Conservation (phyloP, 2,113 vertebrate species). For the Struthio camelus region DNA sequence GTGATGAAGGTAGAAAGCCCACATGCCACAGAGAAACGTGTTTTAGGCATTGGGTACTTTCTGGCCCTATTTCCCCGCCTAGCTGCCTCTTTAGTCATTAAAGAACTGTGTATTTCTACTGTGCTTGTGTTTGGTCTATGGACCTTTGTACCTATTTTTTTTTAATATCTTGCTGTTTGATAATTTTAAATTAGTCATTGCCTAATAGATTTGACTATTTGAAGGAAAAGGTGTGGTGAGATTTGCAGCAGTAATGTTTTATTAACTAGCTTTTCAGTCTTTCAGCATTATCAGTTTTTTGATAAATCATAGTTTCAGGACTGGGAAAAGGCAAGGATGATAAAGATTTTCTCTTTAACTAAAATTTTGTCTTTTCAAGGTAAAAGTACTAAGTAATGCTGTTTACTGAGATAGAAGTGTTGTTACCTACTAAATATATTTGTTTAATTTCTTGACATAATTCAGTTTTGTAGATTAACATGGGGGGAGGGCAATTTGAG, state of each 20-base stretch:
- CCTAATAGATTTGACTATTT: not conserved
- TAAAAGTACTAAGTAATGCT: not conserved
- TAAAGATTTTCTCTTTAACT: not conserved
- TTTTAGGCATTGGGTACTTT: not conserved
- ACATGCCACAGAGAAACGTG: not conserved
- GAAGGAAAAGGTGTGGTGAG: conserved; percentile 47
- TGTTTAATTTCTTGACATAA: not conserved
- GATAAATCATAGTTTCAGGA: not conserved
- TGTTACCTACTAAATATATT: not conserved
- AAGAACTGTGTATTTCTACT: not conserved
- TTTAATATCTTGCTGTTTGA: not conserved
- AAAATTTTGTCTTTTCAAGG: not conserved
- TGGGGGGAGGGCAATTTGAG: not conserved
- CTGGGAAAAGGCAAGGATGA: not conserved
- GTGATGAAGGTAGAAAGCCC: not conserved
- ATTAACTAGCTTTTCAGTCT: not conserved
- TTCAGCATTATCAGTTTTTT: not conserved
- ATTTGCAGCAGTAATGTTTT: not conserved
- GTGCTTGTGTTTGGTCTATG: not conserved
- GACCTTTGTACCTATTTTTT: not conserved
- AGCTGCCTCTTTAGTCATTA: not conserved
- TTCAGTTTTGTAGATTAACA: not conserved
- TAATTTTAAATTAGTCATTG: conserved; percentile 39
- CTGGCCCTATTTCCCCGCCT: not conserved
- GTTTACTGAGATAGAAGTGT: not conserved